These are phyloP conservation scores for Climacteris rufus DNA, from an alignment of 2,113 vertebrate genomes.

Conservation along the genomic window DNA sequence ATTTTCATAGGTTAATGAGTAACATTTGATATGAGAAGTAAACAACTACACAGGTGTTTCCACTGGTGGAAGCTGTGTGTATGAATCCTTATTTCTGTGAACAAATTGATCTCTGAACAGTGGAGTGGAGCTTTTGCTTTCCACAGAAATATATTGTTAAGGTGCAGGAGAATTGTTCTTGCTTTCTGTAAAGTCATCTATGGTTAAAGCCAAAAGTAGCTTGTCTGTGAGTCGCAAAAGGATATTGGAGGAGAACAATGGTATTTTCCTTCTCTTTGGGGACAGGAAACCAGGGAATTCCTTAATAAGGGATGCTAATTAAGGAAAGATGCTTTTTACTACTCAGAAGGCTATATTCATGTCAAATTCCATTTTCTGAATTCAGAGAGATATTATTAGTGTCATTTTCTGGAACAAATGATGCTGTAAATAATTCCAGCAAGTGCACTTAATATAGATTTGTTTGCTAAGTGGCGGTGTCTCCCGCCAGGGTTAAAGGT, in stretches of 20 bases:
- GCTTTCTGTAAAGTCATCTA: not conserved
- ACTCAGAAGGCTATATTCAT: not conserved
- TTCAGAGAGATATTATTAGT: conserved; percentile 25
- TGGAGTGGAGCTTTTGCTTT: not conserved
- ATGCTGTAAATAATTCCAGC: conserved; percentile 64
- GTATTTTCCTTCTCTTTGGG: not conserved
- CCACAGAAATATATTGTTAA: not conserved
- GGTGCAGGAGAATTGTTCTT: not conserved
- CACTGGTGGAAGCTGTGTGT: not conserved
- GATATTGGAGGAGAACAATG: not conserved
- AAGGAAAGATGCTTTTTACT: not conserved
- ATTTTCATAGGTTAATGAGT: not conserved
- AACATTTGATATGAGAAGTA: not conserved
- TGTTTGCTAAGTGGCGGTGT: conserved; percentile 15
- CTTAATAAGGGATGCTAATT: not conserved
- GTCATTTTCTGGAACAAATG: conserved; percentile 56
- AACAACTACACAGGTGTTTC: not conserved
- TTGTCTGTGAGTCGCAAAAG: not conserved
- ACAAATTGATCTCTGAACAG: not conserved
- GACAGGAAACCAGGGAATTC: not conserved
- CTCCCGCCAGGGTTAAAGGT: conserved; percentile 29
- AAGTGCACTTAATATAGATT: conserved; percentile 64
- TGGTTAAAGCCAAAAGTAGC: not conserved
- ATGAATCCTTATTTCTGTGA: not conserved
- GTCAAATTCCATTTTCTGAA: conserved; percentile 33